Conservation (phyloP, 2,113 vertebrate genomes). For the Actenoides hombroni region DNA sequence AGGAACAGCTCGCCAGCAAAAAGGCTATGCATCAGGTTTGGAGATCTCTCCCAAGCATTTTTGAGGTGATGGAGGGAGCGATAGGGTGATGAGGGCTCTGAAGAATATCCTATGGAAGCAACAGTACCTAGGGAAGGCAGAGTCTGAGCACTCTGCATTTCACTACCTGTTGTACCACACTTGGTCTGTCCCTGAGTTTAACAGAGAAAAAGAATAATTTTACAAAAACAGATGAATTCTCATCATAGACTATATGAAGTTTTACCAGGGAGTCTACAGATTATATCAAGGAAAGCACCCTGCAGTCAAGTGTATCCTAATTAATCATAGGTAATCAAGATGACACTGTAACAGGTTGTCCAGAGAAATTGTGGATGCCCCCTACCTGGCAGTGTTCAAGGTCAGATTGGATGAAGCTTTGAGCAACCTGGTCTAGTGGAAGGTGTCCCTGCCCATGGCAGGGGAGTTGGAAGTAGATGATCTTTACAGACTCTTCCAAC, state of each 20-base stretch:
- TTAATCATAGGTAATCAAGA: neutral
- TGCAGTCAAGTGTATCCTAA: neutral
- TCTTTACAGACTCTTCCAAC: neutral
- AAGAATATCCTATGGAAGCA: neutral
- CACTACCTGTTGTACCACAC: neutral
- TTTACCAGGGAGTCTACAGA: neutral
- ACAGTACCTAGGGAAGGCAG: neutral
- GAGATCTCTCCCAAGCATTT: neutral
- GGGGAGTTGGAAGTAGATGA: rapidly evolving
- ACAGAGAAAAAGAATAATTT: neutral
- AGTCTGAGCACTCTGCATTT: neutral
- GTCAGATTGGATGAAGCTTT: neutral
- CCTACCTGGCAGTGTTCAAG: neutral
- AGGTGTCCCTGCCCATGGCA: neutral
- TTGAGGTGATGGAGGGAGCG: neutral
- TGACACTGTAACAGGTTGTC: neutral
- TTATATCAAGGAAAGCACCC: neutral
- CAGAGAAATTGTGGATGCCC: neutral
- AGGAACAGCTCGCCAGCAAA: neutral
- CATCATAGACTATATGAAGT: neutral
- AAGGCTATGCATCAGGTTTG: neutral
- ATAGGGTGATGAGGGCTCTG: neutral
- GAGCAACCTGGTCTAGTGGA: neutral
- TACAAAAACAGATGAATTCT: neutral
- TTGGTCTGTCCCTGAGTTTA: neutral